phyloP scores from a whole-genome alignment of 2,113 vertebrate species.

The Butorides virescens region DNA sequence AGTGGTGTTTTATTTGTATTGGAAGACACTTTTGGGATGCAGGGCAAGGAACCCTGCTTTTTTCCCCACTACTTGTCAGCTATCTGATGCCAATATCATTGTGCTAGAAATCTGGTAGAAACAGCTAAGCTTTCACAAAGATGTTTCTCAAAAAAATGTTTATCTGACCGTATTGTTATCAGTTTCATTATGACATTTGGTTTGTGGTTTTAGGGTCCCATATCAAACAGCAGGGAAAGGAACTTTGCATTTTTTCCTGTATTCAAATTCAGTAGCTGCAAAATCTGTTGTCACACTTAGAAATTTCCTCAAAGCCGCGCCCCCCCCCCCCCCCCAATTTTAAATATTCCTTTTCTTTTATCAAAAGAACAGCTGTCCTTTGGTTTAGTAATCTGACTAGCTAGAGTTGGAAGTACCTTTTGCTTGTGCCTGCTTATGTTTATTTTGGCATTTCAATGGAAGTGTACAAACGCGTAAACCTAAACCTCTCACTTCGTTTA shows the following conservation, averaged over 20 bases:
- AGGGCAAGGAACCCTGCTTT: neutral
- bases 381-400: neutral
- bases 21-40: neutral
- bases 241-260: neutral
- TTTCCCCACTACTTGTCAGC: neutral
- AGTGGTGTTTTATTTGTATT: neutral
- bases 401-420: neutral
- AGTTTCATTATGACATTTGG: neutral
- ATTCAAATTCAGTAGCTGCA: neutral
- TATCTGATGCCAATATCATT: neutral
- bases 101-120: neutral
- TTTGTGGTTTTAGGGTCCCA: neutral
- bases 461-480: neutral
- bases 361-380: neutral
- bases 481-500: rapidly evolving
- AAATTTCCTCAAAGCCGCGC: neutral
- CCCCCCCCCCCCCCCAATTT: neutral
- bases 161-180: neutral
- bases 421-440: neutral
- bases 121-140: neutral
- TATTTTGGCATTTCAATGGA: neutral
- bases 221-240: neutral
- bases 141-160: neutral
- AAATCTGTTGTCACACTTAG: neutral
- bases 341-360: neutral